phyloP scores from a whole-genome alignment of 2,113 vertebrate species.

The Zootoca vivipara region DNA sequence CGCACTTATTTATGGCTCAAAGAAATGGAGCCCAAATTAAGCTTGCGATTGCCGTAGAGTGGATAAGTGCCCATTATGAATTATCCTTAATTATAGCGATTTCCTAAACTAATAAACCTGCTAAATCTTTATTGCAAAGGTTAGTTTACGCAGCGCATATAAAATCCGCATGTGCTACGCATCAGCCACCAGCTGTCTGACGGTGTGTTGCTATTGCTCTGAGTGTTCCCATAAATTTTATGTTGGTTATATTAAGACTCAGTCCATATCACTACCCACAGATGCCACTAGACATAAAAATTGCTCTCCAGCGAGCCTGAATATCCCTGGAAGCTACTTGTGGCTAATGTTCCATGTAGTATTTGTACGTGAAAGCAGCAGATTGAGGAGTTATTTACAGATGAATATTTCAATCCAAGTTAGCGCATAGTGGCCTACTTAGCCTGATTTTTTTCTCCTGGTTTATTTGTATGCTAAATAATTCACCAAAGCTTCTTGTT shows the following conservation, averaged over 20 bases:
- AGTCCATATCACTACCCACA: constrained; percentile 97
- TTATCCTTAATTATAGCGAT: constrained; percentile 98
- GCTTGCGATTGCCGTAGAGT: constrained; percentile 82
- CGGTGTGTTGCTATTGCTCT: constrained; percentile 81
- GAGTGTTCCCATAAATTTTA: constrained; percentile 94
- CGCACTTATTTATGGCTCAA: constrained; percentile 79
- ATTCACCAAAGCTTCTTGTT: constrained; percentile 81
- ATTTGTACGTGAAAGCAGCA: constrained; percentile 91
- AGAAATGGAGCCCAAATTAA: constrained; percentile 88
- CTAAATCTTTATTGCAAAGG: constrained; percentile 95
- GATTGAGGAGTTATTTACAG: constrained; percentile 95
- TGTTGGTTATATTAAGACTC: constrained; percentile 89
- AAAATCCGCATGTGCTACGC: constrained; percentile 83
- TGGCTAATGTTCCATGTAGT: constrained; percentile 95
- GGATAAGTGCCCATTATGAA: constrained; percentile 93
- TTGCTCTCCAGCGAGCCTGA: constrained; percentile 91
- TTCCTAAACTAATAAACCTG: constrained; percentile 98
- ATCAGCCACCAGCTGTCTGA: constrained; percentile 85
- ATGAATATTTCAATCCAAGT: constrained; percentile 84
- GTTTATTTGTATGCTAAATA: constrained; percentile 84
- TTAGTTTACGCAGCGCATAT: constrained; percentile 90
- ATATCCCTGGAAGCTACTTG: constrained; percentile 92
- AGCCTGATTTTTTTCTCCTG: constrained; percentile 66
- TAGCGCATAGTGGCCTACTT: constrained; percentile 80
- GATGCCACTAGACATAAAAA: constrained; percentile 98